Evolutionary conservation across 2,888 invertebrate genomes (phyloP), one percentile per base, ranked within the genome.

Genomic region (Lasioglossum calceatum): DNA sequence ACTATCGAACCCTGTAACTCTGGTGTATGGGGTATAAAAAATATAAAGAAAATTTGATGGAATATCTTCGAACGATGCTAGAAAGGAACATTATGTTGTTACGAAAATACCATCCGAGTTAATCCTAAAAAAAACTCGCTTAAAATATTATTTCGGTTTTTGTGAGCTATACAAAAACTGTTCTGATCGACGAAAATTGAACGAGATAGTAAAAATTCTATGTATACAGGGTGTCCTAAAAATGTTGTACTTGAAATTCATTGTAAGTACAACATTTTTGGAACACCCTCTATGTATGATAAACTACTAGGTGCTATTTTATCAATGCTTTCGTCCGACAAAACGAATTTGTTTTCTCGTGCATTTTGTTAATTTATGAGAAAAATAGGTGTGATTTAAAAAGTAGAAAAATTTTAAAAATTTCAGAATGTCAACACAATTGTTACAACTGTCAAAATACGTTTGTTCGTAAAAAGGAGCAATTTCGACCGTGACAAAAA

Each of bases 91-190:
- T 73, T 67, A 44, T 77, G 7, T 19, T 32, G 54, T 84, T 83
- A 84, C 10, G 64, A 83, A 84, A 84, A 84, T 84, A 83, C 84
- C 54, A 77, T 23, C 32, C 70, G 64, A 23, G 16, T n/a, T 54
- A 54, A n/a, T 14, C 42, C 76, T 72, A 67, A 32, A 58, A 36
- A 44, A 70, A 44, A 12, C 23, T 12, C 39, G 23, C 71, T 71
- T n/a, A 23, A 4, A 42, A 71, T 71, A 23, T 23, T 42, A 42
- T 39, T n/a, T 67, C 36, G 27, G 27, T 27, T 27, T 27, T 27
- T 27, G 27, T 27, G 27, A 27, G 27, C 27, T 27, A 27, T 27
- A 27, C 27, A 27, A 27, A 27, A 19, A 64, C 10, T 23, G 23
- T 54, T 10, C n/a, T 10, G 23, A 23, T 23, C 54, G 23, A 54